Percentiles rank a stretch among this genome's conserved stretches.
Evolutionary conservation across 2,888 invertebrate genomes (phyloP).

Genomic region (Parnassius apollo): DNA sequence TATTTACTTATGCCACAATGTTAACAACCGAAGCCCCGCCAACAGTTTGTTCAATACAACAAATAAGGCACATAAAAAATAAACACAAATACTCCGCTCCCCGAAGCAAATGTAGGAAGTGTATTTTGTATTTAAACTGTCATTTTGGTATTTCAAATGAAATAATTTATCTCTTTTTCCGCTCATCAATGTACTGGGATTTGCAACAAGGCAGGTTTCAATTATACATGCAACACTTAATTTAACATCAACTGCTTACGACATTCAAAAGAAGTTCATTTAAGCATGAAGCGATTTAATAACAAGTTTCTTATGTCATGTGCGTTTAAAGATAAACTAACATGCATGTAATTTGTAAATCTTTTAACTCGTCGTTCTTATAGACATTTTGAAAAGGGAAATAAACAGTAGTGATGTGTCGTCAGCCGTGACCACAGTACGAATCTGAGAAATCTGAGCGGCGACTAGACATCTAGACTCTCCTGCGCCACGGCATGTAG

Average conservation of each 20-base stretch:
- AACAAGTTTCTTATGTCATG: slow-evolving; percentile 28
- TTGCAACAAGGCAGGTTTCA: slow-evolving; percentile 22
- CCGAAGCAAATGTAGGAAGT: slow-evolving; percentile 24
- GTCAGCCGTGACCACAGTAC: slow-evolving; percentile 51
- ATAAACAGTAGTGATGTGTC: slow-evolving; percentile 43
- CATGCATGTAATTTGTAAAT: slow-evolving; percentile 27
- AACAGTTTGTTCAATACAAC: slow-evolving; percentile 14
- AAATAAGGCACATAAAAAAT: slow-evolving; percentile 13
- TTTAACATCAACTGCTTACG: slow-evolving; percentile 27
- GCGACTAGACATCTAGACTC: slow-evolving; percentile 37
- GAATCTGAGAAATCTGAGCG: slow-evolving; percentile 48
- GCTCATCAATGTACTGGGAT: slow-evolving; percentile 13
- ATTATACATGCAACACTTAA: slow-evolving; percentile 29
- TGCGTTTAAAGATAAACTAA: slow-evolving; percentile 29
- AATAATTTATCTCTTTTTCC: slow-evolving; percentile 17
- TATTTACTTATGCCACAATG: slow-evolving; percentile 28
- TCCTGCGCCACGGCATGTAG: slow-evolving; percentile 50
- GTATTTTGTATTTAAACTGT: slow-evolving; percentile 14
- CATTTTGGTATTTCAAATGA: slow-evolving; percentile 13
- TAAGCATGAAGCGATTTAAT: slow-evolving; percentile 31
- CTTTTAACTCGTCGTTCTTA: slow-evolving; percentile 24
- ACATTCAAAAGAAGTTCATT: slow-evolving; percentile 29
- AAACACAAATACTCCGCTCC: slow-evolving; percentile 4
- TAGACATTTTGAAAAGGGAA: slow-evolving; percentile 38
- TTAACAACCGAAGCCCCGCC: slow-evolving; percentile 19